Evolutionary conservation across 2,113 vertebrate genomes (phyloP), one percentile per base, ranked within the genome.

Genomic region (Bettongia penicillata): DNA sequence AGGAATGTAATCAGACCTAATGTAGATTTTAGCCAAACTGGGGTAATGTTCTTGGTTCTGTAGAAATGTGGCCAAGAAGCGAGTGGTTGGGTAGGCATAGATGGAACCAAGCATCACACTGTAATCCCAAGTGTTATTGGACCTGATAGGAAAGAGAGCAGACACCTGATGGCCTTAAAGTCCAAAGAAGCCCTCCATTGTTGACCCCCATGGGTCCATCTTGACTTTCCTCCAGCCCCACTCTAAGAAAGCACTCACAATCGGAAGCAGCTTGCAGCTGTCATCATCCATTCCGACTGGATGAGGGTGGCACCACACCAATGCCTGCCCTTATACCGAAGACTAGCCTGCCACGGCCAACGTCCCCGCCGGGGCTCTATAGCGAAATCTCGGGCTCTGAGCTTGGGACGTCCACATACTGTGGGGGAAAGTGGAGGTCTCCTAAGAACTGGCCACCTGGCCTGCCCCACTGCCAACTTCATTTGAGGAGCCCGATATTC

Each of bases 321-420:
- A 3, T 99, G 98, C 0, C 0, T 68, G 53, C 98, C 98, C 0
- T 53, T 57, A 8, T 91, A 95, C 47, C 98, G 98, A 4, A 99
- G 90, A 90, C 98, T 99, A 47, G 97, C 98, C 94, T 99, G 98
- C 99, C 99, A 99, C 0, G 99, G 99, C 99, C 99, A 99, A 0
- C 4, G 0, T 0, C 97, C 98, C 7, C 52, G 53, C 50, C 7
- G 47, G 0, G 95, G 84, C 0, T 22, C 0, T 6, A 10, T 0
- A 43, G 96, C 97, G 2, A 96, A 96, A 8, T 97, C 57, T 43
- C 84, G 0, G 22, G 0, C 6, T 51, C 53, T 57, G 90, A 55
- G 61, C 61, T 50, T 4, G 2, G 93, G 47, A 43, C 14, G 94
- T 90, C 95, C 97, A 24, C 97, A 97, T 1, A 16, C 97, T 98